Base-by-base conservation (phyloP, 1,140 invertebrate species). In the Euura saliciscinereae region DNA sequence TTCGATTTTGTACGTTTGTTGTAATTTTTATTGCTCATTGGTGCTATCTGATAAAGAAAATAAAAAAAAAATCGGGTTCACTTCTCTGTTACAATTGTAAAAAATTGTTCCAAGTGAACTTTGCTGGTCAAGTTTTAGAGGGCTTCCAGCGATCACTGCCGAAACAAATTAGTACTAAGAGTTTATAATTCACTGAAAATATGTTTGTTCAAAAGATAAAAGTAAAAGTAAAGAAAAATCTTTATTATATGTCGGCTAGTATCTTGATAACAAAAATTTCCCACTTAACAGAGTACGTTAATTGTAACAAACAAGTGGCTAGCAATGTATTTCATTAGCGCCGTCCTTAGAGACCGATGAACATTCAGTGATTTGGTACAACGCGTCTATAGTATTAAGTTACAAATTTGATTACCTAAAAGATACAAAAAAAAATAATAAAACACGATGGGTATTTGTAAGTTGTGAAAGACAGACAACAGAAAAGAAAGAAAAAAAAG, bases 401-500 rank as follows among this genome's bases (percentile, higher is more conserved):
- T 10, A 59, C 51, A 67, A 42, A 10, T 3, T 67, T 67, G 42
- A 67, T n/a, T n/a, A 42, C 66, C 6, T 67, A 67, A n/a, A n/a
- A n/a, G n/a, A n/a, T n/a, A n/a, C n/a, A 28, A 28, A 28, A 28
- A 28, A 28, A 28, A 11, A 10, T 67, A 67, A 67, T 10, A 67
- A 13, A 42, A 67, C 66, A 67, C 66, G 28, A 67, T 67, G 66
- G 28, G 66, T 67, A 67, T 67, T 67, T 67, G 66, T 67, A 67
- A 67, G 66, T 67, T 67, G 66, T 67, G 42, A 67, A 67, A 67
- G 66, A 67, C 66, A 67, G 65, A 28, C 28, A 28, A 28, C 28
- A 28, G 28, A 28, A 28, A 28, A 28, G 28, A 28, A 28, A 28
- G 28, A 28, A 28, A 28, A 28, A 28, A 78, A 76, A 78, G 72